Evolutionary conservation across 2,888 invertebrate genomes (phyloP), one percentile per base, ranked within the genome.

Genomic region (Eupeodes latifasciatus): DNA sequence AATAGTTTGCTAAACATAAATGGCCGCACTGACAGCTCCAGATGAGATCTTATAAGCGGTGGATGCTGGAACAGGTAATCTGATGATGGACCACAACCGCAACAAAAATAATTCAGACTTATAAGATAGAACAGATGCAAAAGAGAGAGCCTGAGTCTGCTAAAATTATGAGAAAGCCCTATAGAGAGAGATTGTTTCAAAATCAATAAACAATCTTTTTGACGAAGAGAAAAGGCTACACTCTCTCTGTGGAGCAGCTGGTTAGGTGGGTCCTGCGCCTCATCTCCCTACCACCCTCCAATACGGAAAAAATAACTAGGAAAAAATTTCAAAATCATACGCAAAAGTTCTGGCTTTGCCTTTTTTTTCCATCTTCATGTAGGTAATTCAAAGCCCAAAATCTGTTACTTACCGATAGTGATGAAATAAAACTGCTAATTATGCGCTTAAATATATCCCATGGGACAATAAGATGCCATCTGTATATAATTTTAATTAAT

Each of bases 151-250:
- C 3, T 27, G 2, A 27, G 27, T 27, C 27, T 27, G 27, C 40
- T 40, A 12, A 27, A 34, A 40, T 57, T 55, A 27, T 2, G 67
- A 76, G 47, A 19, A 19, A 19, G 19, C 19, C 19, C 1, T 19
- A 19, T 19, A 19, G 19, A 71, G 71, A 76, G 69, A 71, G 49
- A 53, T n/a, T 62, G 66, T 57, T 53, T 47, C 69, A 81, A 85
- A 88, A 88, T 88, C 88, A 88, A 88, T 88, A 88, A 85, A 88
- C 81, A 85, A 66, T 53, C 44, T 16, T 49, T 81, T 51, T 81
- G 78, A n/a, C 16, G 12, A 67, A 69, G 77, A 74, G 76, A 47
- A 14, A 34, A 53, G 51, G 10, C 40, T 53, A 16, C 55, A 16
- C n/a, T 16, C 64, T 27, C 74, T 51, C 14, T 80, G 47, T 47